Evolutionary conservation across 1,140 invertebrate species (phyloP).

Genomic region (Trichonephila inaurata): DNA sequence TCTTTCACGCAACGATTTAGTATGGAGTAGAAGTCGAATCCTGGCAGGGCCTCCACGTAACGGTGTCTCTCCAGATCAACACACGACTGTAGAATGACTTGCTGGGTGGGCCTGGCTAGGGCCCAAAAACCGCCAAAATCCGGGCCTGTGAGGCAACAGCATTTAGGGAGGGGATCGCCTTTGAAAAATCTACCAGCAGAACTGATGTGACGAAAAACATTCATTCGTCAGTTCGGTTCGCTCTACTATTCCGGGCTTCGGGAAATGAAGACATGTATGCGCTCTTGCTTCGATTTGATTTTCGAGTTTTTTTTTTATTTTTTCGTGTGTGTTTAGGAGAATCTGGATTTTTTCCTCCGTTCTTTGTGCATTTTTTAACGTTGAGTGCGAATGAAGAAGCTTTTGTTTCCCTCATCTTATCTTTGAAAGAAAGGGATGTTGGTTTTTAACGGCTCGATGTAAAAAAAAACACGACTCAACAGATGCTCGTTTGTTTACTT

Average conservation of each 20-base stretch:
- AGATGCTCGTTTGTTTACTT: constrained; percentile 17
- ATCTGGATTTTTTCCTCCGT: constrained; percentile 1
- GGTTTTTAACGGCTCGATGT: neutral
- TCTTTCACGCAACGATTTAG: constrained; percentile 24
- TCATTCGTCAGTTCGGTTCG: constrained; percentile 35
- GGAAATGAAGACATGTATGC: neutral
- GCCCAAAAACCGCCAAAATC: constrained; percentile 4
- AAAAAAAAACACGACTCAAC: neutral
- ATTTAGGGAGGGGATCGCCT: neutral
- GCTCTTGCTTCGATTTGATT: neutral
- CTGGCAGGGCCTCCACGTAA: constrained; percentile 2
- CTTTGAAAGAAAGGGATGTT: constrained; percentile 4
- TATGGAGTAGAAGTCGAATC: neutral
- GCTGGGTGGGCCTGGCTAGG: constrained; percentile 31
- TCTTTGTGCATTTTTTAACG: neutral
- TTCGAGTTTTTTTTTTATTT: neutral
- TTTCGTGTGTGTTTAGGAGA: neutral
- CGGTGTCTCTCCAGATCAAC: constrained; percentile 28
- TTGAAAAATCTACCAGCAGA: constrained; percentile 11
- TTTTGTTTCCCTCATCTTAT: neutral
- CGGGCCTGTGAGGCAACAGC: constrained; percentile 13
- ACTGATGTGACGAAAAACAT: constrained; percentile 45
- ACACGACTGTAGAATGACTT: constrained; percentile 31
- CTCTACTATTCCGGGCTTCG: constrained; percentile 30
- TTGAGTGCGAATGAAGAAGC: neutral